Percentiles rank a stretch among this genome's conserved stretches.
These are phyloP conservation scores for Platycercus adscitus DNA, from an alignment of 2,113 vertebrate species.

Conservation along the genomic window DNA sequence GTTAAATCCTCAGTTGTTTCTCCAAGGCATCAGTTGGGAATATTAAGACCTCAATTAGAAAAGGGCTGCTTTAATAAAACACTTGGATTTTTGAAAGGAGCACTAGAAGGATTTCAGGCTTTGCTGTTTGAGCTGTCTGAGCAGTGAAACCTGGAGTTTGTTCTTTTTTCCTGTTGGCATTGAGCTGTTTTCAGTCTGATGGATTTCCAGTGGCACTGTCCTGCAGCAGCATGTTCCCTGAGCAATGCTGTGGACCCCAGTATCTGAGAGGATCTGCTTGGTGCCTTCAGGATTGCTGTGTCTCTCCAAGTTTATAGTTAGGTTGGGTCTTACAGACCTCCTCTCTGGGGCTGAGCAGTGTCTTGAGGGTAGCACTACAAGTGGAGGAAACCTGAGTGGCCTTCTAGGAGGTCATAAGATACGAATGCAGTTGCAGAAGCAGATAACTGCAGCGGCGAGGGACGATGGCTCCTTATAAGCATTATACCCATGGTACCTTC, in stretches of 20 bases:
- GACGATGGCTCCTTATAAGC: fast-evolving
- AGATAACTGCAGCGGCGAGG: not conserved
- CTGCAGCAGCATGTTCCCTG: not conserved
- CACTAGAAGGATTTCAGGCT: not conserved
- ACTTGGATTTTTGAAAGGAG: not conserved
- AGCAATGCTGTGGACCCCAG: fast-evolving
- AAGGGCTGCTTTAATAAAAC: not conserved
- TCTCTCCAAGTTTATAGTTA: too few relatives aligned
- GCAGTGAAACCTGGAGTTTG: not conserved
- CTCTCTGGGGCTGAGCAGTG: not conserved
- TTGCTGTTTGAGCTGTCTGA: too few relatives aligned
- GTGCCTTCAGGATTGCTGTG: fast-evolving
- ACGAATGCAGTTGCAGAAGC: not conserved
- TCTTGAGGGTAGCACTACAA: not conserved
- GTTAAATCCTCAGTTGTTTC: not conserved
- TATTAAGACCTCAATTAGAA: not conserved
- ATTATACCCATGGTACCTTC: not conserved
- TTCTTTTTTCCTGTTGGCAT: not conserved
- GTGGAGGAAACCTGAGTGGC: too few relatives aligned
- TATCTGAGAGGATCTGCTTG: not conserved
- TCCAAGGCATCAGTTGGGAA: not conserved
- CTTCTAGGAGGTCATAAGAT: fast-evolving
- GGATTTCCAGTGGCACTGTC: fast-evolving
- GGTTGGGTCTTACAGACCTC: too few relatives aligned
- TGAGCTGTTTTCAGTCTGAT: not conserved